Conservation (phyloP, 1,140 invertebrate species). For the Danaus melanippus region DNA sequence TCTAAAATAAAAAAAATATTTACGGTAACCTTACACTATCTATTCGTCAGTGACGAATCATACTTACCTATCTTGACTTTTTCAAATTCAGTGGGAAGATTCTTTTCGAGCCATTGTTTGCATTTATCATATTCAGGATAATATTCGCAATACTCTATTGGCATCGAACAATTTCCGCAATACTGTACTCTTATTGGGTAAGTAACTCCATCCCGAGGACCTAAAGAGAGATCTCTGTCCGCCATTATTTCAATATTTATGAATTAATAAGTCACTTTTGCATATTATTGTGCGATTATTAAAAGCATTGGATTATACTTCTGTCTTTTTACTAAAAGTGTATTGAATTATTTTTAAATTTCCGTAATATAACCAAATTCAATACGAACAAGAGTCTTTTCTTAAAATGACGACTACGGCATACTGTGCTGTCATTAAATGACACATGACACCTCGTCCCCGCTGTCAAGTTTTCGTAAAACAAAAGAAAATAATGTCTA, state of each 20-base stretch:
- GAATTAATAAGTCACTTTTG: conserved; percentile 22
- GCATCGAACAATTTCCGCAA: conserved; percentile 96
- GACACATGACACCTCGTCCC: too few species aligned
- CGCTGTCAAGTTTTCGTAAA: too few species aligned
- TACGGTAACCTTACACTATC: conserved; percentile 16
- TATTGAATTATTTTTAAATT: conserved; percentile 7
- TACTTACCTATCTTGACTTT: conserved; percentile 82
- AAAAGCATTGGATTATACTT: too few species aligned
- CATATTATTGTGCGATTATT: conserved; percentile 20
- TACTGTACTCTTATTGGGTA: conserved; percentile 94
- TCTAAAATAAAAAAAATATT: conserved; percentile 36
- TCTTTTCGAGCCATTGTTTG: conserved; percentile 95
- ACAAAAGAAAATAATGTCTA: too few species aligned
- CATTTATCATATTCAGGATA: conserved; percentile 98
- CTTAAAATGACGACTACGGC: too few species aligned
- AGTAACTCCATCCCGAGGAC: conserved; percentile 58
- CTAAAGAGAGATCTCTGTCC: conserved; percentile 66
- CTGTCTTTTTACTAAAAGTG: too few species aligned
- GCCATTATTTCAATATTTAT: conserved; percentile 43
- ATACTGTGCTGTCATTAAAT: too few species aligned
- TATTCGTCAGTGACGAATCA: not conserved
- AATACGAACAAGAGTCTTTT: too few species aligned
- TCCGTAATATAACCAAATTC: too few species aligned
- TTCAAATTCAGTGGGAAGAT: conserved; percentile 94
- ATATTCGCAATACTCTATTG: conserved; percentile 98